Evolutionary conservation across 2,113 vertebrate species (phyloP).

Genomic region (Monarcha castaneiventris): DNA sequence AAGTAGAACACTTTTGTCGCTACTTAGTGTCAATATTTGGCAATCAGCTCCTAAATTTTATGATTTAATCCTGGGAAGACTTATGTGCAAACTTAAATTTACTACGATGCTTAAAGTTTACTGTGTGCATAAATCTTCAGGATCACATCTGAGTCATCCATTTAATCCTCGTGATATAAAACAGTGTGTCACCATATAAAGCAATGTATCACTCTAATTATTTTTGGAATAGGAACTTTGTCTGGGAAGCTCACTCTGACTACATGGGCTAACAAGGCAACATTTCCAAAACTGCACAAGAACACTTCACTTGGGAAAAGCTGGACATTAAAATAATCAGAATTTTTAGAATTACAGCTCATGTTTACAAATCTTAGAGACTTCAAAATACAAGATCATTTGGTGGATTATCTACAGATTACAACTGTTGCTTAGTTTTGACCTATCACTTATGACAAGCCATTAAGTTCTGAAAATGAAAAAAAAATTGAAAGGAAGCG

Average conservation of each 20-base stretch:
- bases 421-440: neutral
- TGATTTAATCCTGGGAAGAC: neutral
- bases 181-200: neutral
- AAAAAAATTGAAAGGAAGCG: slow-evolving; percentile 2
- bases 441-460: neutral
- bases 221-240: neutral
- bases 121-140: neutral
- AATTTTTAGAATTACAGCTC: neutral
- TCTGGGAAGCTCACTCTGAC: neutral
- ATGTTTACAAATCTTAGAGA: neutral
- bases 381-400: neutral
- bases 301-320: neutral
- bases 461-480: neutral
- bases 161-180: neutral
- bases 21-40: neutral
- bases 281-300: neutral
- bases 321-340: neutral
- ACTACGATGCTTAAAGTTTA: neutral
- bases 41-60: neutral
- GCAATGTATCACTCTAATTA: neutral
- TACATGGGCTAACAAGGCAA: neutral
- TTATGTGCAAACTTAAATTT: neutral
- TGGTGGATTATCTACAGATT: slow-evolving; percentile 8
- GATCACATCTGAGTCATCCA: neutral
- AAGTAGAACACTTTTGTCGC: neutral